Base-by-base conservation (phyloP, 2,113 vertebrate genomes). In the Oncorhynchus mykiss region DNA sequence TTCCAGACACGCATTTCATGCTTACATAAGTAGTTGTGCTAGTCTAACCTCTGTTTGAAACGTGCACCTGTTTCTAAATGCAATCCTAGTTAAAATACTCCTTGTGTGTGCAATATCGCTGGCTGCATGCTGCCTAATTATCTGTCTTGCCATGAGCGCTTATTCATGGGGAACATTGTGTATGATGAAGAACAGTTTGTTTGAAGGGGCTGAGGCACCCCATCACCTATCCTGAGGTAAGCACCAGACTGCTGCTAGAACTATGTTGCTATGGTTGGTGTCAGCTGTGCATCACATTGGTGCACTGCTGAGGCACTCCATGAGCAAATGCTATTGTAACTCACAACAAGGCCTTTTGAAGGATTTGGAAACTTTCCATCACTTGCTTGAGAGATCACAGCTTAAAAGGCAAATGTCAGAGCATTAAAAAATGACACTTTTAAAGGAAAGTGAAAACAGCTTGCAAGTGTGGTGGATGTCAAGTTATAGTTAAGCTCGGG, bases 51-150 rank as follows among this genome's bases (percentile, higher is more conserved):
- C 54, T 34, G 62, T 73, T 77, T 80, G 13, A 87, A 45, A 74
- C 76, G 54, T 72, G 76, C 82, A 90, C 84, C 85, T 88, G 88
- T 82, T 88, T 84, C 83, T 76, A 80, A 88, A 85, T 73, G 75
- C 78, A 79, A 72, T 76, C 9, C 60, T 45, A 24, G 51, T 60
- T 82, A 82, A 89, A 86, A 71, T 18, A n/a, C 82, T 90, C 83
- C 81, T 82, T 82, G 64, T 86, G 76, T 74, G 51, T 73, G 20
- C 70, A 71, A n/a, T 77, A 71, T 83, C 78, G 77, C 80, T 59
- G 64, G 73, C 72, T 66, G 74, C 62, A 54, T 48, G 20, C 60
- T 79, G 70, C 73, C 70, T 86, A 82, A 90, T 82, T 89, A 79
- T 78, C 70, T 75, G 62, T 84, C 82, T 78, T 79, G 75, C 77